Base-by-base conservation (phyloP, 2,797 vertebrate species). In the Xyrichtys novacula region DNA sequence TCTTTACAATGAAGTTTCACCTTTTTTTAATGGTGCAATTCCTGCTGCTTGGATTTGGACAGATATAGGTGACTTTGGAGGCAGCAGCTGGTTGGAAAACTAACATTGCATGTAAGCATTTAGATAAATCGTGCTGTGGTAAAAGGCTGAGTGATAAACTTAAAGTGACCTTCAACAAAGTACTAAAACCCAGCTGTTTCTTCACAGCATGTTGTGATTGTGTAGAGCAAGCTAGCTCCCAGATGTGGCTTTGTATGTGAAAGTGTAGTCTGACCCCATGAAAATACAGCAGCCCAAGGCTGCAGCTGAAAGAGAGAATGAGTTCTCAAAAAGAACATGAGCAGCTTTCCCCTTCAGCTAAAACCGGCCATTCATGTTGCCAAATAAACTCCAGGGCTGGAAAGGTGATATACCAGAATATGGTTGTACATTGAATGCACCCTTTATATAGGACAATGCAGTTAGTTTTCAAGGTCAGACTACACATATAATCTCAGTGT, bases 181-280 rank as follows among this genome's bases (percentile, higher is more conserved):
- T 23, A 19, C 4, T 31, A 52, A 60, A 61, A 26, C 32, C 49
- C 67, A 78, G 57, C 71, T 69, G 64, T 71, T 77, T 22, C 20
- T 6, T 42, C n/a, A 43, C 43, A 40, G 29, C 20, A 47, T 69
- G 42, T 53, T 25, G 7, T 6, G 36, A 57, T 38, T 63, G 7
- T 46, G 38, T 61, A 15, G 66, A 70, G 59, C 29, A 46, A 61
- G 46, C 36, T 64, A 52, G 57, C 36, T 49, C 72, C 65, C 77
- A 76, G 76, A 85, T 85, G 72, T 81, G 73, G 15, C 46, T 52
- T 55, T 34, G 16, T 62, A 38, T 40, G 39, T 55, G 65, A 34
- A 54, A 64, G 55, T 66, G 46, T 55, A 22, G 31, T 68, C 50
- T 20, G 22, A 55, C 42, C 58, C 66, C 38, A 29, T 20, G 58